A percentile compares a stretch with the other conserved stretches of the same genome.
Evolutionary conservation across 2,797 vertebrate genomes (phyloP).

Genomic region (Naso thynnoides): DNA sequence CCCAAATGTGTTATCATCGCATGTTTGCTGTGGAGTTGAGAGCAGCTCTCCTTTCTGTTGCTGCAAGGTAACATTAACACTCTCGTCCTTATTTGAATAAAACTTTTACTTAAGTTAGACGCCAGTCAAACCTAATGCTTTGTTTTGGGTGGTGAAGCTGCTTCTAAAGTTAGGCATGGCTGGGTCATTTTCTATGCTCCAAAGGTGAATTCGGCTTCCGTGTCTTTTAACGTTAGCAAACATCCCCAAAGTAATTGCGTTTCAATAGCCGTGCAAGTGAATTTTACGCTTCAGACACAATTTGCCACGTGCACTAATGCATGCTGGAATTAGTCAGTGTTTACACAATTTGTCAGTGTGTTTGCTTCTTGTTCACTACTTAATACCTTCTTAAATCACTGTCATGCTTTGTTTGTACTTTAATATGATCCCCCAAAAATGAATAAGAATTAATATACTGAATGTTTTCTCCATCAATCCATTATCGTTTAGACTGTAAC

Average conservation of each 20-base stretch:
- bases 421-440: no score
- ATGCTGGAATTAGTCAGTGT: no score
- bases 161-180: neutral
- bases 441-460: no score
- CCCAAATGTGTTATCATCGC: neutral
- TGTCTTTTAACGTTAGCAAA: neutral
- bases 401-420: no score
- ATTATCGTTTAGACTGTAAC: no score
- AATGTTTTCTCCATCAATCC: no score
- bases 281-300: no score
- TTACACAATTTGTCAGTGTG: no score
- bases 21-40: slow-evolving; percentile 9
- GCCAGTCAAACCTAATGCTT: fast-evolving
- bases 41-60: neutral
- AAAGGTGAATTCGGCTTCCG: neutral
- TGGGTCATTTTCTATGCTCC: neutral
- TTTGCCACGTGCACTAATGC: no score
- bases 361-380: no score
- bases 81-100: neutral
- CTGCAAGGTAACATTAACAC: neutral
- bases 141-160: fast-evolving
- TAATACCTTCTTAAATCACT: no score
- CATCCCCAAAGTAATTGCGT: no score
- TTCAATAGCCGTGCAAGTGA: neutral
- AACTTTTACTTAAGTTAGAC: neutral